Evolutionary conservation across 1,140 invertebrate species (phyloP).

Genomic region (Cydia strobilella): DNA sequence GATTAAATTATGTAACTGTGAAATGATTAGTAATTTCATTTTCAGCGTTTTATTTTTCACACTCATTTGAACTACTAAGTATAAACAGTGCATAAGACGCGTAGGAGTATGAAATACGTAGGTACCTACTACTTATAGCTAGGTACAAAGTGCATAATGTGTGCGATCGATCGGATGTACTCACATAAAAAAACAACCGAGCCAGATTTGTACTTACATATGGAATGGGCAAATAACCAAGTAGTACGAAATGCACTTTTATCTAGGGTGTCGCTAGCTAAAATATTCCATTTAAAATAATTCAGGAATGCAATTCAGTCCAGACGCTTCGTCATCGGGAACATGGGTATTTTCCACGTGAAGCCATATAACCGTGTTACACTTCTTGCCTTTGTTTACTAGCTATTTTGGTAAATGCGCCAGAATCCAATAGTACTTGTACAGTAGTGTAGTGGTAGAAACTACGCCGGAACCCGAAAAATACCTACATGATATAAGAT

Average conservation of each 20-base stretch:
- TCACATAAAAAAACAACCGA: no score
- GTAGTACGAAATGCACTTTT: neutral
- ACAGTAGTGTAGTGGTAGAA: neutral
- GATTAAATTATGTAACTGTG: no score
- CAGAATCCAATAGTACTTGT: slow-evolving; percentile 7
- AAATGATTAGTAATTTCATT: no score
- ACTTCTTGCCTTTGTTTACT: slow-evolving; percentile 23
- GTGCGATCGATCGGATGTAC: no score
- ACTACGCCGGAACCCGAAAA: neutral
- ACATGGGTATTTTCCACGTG: slow-evolving; percentile 50
- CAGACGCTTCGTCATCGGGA: slow-evolving; percentile 49
- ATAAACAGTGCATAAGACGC: no score
- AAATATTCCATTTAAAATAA: slow-evolving; percentile 3
- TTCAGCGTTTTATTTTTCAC: no score
- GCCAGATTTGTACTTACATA: no score
- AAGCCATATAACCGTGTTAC: slow-evolving; percentile 36
- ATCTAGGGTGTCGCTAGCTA: neutral
- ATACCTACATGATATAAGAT: neutral
- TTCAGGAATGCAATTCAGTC: slow-evolving; percentile 15
- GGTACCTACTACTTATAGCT: no score
- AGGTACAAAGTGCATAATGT: no score
- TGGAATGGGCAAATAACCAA: no score
- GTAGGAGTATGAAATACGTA: no score
- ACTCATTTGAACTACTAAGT: no score
- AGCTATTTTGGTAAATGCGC: slow-evolving; percentile 24